These are phyloP conservation scores for Sylvilagus bachmani DNA, from an alignment of 2,113 vertebrate species.

Conservation along the genomic window DNA sequence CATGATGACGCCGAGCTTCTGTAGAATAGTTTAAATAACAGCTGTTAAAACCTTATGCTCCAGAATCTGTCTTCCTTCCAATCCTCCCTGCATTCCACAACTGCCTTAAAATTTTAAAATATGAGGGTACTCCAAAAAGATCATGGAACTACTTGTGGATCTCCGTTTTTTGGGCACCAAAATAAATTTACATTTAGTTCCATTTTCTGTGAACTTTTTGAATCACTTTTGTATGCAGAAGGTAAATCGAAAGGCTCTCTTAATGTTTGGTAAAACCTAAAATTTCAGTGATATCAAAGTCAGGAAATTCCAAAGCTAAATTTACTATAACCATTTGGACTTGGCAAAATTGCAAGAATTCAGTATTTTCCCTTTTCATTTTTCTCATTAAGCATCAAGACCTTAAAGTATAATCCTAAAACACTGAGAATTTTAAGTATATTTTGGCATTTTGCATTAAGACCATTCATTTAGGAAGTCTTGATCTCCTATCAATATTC, in stretches of 20 bases:
- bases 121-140: neutral
- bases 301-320: constrained; percentile 77
- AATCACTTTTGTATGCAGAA: neutral
- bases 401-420: constrained; percentile 46
- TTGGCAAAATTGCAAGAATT: constrained; percentile 69
- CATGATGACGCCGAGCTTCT: neutral
- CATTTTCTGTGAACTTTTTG: too few species aligned
- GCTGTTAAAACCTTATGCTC: neutral
- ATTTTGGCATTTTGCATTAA: constrained; percentile 49
- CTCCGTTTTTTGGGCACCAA: too few species aligned
- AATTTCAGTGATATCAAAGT: constrained; percentile 57
- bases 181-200: too few species aligned
- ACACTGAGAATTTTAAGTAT: constrained; percentile 4
- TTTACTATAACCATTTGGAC: constrained; percentile 68
- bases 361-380: constrained; percentile 52
- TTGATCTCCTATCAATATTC: constrained; percentile 28
- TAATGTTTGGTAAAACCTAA: constrained; percentile 59
- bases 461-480: constrained; percentile 44
- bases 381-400: constrained; percentile 62
- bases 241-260: constrained; percentile 42
- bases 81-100: neutral
- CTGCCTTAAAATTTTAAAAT: constrained; percentile 14
- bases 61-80: neutral
- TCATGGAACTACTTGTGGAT: too few species aligned
- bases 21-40: neutral